Evolutionary conservation across 2,888 invertebrate genomes (phyloP).

Genomic region (Frankliniella intonsa): DNA sequence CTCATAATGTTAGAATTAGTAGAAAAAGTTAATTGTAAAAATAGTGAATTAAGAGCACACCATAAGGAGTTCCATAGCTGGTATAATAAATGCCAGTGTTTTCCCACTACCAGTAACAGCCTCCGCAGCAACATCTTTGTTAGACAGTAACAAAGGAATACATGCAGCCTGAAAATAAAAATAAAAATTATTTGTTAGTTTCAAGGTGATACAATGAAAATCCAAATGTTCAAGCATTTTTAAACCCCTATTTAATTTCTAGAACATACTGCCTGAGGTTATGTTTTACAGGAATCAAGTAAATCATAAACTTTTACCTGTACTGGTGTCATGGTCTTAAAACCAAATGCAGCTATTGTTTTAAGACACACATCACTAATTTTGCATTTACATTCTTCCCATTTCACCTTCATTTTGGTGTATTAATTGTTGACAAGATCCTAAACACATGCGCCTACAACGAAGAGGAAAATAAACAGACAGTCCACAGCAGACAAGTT

Average conservation of each 20-base stretch:
- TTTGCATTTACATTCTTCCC: constrained; percentile 49
- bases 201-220: constrained; percentile 19
- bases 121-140: constrained; percentile 96
- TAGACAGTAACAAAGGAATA: constrained; percentile 63
- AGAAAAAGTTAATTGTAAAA: constrained; percentile 27
- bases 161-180: constrained; percentile 39
- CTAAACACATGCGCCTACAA: too few species aligned
- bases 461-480: too few species aligned
- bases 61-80: constrained; percentile 77
- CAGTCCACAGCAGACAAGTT: too few species aligned
- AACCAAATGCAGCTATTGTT: constrained; percentile 52
- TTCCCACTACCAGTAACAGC: constrained; percentile 99
- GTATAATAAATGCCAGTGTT: constrained; percentile 92
- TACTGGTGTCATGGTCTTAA: constrained; percentile 57
- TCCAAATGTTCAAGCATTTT: not conserved
- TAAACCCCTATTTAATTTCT: not conserved
- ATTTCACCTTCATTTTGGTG: constrained; percentile 44
- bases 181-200: constrained; percentile 25
- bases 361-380: constrained; percentile 48
- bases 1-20: too few species aligned
- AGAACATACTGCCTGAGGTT: not conserved
- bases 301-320: constrained; percentile 45
- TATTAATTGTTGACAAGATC: too few species aligned
- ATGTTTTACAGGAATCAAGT: not conserved
- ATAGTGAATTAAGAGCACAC: constrained; percentile 41